Evolutionary conservation across 2,797 vertebrate genomes (phyloP), one percentile per base, ranked within the genome.

Genomic region (Hypotaenidia okinawae): DNA sequence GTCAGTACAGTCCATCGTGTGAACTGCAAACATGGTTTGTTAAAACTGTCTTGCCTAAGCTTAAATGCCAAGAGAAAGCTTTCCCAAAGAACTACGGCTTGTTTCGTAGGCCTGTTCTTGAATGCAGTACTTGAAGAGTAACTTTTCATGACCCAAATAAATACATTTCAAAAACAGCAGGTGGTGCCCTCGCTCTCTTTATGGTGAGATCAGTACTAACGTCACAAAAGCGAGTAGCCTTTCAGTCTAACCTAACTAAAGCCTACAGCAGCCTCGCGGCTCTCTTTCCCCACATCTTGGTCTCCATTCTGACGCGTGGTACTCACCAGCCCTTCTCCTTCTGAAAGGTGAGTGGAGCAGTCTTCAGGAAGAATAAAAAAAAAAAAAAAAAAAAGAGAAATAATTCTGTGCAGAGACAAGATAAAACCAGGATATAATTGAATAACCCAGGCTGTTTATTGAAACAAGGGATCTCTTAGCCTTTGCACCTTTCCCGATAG

Each of bases 141-240:
- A 30, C 45, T 87, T 45, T 74, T 89, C 37, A 13, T 85, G 94
- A 93, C 83, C 57, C 58, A 61, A 89, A 91, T 91, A 70, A 88
- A 91, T 74, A 43, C 28, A 17, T 80, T 58, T 94, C 61, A 85
- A 18, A 28, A 92, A 74, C 96, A 92, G 93, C 94, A 97, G 97
- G 73, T 93, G 97, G 96, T 93, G 86, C 96, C 87, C 89, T 87
- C 62, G 89, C 67, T 96, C 95, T 95, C 91, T 66, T 51, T 73
- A 21, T 68, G 74, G 59, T 79, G 13, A 59, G 17, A 4, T 3
- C 14, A 35, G 25, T n/a, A 35, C 5, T 17, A 8, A 61, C 35
- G 27, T 9, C 9, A 51, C 35, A 5, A 32, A 61, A 24, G 21
- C 33, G 13, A n/a, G 25, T 16, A 19, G 27, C n/a, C 58, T 49